A percentile compares a stretch with the other conserved stretches of the same genome.
Conservation (phyloP, 1,140 invertebrate species). For the Sitophilus oryzae region DNA sequence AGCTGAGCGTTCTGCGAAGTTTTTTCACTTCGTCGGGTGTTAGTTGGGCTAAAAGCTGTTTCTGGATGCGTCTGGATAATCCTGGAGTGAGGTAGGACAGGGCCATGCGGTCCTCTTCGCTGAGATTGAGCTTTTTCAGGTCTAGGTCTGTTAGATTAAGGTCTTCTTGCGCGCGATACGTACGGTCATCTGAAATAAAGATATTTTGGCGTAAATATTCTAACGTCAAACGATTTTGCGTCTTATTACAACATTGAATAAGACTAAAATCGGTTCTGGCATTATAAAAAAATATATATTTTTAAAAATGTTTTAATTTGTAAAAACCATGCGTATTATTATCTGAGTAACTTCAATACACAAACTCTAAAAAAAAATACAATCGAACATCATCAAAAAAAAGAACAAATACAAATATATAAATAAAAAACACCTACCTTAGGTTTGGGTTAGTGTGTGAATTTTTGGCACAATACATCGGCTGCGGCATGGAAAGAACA, state of each 20-base stretch:
- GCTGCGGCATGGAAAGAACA: slow-evolving; percentile 41
- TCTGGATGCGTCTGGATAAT: slow-evolving; percentile 56
- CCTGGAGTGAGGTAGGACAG: slow-evolving; percentile 59
- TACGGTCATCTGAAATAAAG: slow-evolving; percentile 37
- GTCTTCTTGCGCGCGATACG: slow-evolving; percentile 43
- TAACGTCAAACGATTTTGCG: not conserved
- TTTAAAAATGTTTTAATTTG: not conserved
- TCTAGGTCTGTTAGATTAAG: slow-evolving; percentile 59
- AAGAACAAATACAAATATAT: slow-evolving; percentile 12
- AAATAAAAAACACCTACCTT: slow-evolving; percentile 34
- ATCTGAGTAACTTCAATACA: slow-evolving; percentile 2
- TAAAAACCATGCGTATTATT: slow-evolving; percentile 9
- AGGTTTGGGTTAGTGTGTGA: slow-evolving; percentile 30
- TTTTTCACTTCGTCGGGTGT: slow-evolving; percentile 55
- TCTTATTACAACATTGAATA: not conserved
- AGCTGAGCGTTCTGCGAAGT: slow-evolving; percentile 56
- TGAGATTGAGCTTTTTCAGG: slow-evolving; percentile 56
- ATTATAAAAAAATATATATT: not conserved
- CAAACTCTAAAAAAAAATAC: not conserved
- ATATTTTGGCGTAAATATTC: not conserved
- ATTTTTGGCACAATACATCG: slow-evolving; percentile 43
- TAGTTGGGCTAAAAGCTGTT: slow-evolving; percentile 56
- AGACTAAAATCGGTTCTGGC: not conserved
- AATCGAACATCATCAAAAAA: not conserved
- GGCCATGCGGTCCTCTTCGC: slow-evolving; percentile 58